Percentiles rank a stretch among this genome's conserved stretches.
These are phyloP conservation scores for Sphaerophoria rueppellii DNA, from an alignment of 2,888 invertebrate species.

Conservation along the genomic window DNA sequence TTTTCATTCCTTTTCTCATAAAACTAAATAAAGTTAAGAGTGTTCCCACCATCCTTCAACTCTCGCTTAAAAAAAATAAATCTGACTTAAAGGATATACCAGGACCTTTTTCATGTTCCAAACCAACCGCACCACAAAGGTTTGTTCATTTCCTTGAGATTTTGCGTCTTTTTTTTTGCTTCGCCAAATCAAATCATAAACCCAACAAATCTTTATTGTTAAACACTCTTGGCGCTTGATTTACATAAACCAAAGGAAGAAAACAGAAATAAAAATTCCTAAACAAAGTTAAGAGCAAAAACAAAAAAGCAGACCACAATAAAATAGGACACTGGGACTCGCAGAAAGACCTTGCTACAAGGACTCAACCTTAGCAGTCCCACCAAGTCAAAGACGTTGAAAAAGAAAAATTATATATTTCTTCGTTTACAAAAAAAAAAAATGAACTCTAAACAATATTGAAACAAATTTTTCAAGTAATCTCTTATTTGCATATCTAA, in stretches of 20 bases:
- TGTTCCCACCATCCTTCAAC: background rate
- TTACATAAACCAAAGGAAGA: slow-evolving; percentile 46
- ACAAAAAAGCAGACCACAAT: slow-evolving; percentile 20
- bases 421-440: background rate
- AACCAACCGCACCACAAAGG: background rate
- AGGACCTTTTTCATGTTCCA: slow-evolving; percentile 14
- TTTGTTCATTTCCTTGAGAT: background rate
- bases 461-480: slow-evolving; percentile 64
- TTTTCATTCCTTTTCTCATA: slow-evolving; percentile 7
- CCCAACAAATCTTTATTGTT: slow-evolving; percentile 69
- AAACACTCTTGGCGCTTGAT: slow-evolving; percentile 65
- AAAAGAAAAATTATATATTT: slow-evolving; percentile 8
- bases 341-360: background rate
- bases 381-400: background rate
- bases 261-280: slow-evolving; percentile 19
- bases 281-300: slow-evolving; percentile 23
- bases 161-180: background rate
- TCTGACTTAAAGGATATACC: background rate
- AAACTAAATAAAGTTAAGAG: slow-evolving; percentile 30
- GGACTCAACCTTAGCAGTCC: background rate
- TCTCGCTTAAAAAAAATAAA: slow-evolving; percentile 2
- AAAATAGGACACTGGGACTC: slow-evolving; percentile 17
- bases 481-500: slow-evolving; percentile 70
- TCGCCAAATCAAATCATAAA: slow-evolving; percentile 69
- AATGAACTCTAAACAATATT: slow-evolving; percentile 53